Evolutionary conservation across 23 tunicate species (phyloP).

Genomic region (Trididemnum miniatum): DNA sequence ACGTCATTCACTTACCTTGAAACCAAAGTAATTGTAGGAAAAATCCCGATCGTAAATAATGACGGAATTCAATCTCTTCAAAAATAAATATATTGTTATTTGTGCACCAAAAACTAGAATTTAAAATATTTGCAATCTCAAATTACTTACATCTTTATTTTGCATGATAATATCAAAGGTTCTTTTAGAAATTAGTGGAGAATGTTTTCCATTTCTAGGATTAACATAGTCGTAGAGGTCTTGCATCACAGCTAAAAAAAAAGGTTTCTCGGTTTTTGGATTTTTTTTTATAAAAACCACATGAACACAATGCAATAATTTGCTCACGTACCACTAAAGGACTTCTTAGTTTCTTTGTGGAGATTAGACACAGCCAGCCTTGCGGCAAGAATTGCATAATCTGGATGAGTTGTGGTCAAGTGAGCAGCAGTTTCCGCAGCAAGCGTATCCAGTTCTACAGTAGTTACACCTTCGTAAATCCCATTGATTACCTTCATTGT

Average conservation of each 20-base stretch:
- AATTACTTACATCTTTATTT: constrained; percentile 81
- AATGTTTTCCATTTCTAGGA: constrained; percentile 78
- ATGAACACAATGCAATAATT: neutral
- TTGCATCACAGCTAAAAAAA: constrained; percentile 82
- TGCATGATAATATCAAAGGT: constrained; percentile 79
- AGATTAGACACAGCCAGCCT: constrained; percentile 96
- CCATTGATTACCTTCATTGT: constrained; percentile 97
- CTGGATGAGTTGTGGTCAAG: constrained; percentile 99
- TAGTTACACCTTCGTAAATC: constrained; percentile 96
- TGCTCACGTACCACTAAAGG: constrained; percentile 62
- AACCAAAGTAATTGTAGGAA: constrained; percentile 96
- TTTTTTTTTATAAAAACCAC: neutral
- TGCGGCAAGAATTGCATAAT: constrained; percentile 99
- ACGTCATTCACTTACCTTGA: constrained; percentile 59
- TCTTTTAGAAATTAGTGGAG: constrained; percentile 78
- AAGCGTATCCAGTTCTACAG: constrained; percentile 88
- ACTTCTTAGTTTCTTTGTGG: constrained; percentile 96
- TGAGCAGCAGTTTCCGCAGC: constrained; percentile 99
- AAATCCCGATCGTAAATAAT: constrained; percentile 97
- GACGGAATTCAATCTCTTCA: constrained; percentile 80
- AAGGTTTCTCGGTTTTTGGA: neutral
- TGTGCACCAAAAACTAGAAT: neutral
- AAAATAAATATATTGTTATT: constrained; percentile 6
- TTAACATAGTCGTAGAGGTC: constrained; percentile 78
- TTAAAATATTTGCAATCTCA: too few relatives aligned